Percentiles rank a stretch among this genome's conserved stretches.
These are phyloP conservation scores for Xyrauchen texanus DNA, from an alignment of 2,113 vertebrate genomes.

Conservation along the genomic window DNA sequence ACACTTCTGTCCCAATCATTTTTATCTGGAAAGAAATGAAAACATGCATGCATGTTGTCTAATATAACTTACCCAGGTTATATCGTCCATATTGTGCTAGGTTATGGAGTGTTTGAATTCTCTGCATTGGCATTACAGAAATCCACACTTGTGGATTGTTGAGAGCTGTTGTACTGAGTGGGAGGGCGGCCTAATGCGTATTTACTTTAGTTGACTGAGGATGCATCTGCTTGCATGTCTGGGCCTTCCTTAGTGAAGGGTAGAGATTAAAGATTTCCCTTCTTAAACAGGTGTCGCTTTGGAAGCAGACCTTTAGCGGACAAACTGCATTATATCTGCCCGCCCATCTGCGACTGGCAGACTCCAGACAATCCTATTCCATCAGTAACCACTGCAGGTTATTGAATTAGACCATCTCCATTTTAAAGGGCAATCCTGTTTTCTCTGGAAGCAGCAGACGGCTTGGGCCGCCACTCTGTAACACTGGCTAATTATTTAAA, in stretches of 20 bases:
- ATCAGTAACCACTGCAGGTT: slow-evolving; percentile 76
- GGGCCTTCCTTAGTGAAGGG: slow-evolving; percentile 66
- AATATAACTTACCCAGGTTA: not conserved
- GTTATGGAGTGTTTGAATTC: not conserved
- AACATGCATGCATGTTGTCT: too few relatives aligned
- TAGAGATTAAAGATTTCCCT: slow-evolving; percentile 74
- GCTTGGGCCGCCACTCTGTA: slow-evolving; percentile 47
- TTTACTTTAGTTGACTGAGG: slow-evolving; percentile 41
- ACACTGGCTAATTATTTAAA: slow-evolving; percentile 8
- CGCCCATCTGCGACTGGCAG: slow-evolving; percentile 72
- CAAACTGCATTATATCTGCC: slow-evolving; percentile 72
- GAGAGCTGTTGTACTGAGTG: not conserved
- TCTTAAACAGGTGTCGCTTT: slow-evolving; percentile 78
- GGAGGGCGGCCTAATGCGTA: slow-evolving; percentile 8
- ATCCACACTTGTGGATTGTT: slow-evolving; percentile 23
- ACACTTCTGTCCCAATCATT: not conserved
- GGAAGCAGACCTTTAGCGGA: slow-evolving; percentile 65
- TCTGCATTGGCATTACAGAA: slow-evolving; percentile 3
- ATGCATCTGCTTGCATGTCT: slow-evolving; percentile 66
- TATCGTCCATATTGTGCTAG: not conserved
- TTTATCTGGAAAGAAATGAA: not conserved
- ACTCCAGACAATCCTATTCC: slow-evolving; percentile 79
- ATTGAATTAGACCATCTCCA: slow-evolving; percentile 80
- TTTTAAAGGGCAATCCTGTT: slow-evolving; percentile 78
- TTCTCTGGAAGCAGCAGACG: slow-evolving; percentile 71